phyloP scores from a whole-genome alignment of 2,113 vertebrate genomes.

The Halcyon senegalensis region DNA sequence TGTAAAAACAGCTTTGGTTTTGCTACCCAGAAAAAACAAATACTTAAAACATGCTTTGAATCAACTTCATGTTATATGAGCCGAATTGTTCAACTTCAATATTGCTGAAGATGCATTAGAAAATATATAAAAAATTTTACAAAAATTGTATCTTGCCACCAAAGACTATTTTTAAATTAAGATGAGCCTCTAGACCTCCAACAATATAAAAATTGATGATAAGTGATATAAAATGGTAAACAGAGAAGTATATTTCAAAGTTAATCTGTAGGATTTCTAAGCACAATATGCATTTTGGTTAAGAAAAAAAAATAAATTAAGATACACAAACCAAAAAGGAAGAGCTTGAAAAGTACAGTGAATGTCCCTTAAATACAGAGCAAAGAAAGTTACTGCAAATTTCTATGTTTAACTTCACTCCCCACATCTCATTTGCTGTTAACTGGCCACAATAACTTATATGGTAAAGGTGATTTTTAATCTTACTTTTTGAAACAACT shows the following conservation, averaged over 20 bases:
- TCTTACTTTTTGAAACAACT: neutral
- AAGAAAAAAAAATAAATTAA: neutral
- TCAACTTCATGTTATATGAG: neutral
- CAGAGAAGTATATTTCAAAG: neutral
- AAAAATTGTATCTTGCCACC: neutral
- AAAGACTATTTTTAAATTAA: neutral
- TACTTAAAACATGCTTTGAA: neutral
- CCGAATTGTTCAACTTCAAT: neutral
- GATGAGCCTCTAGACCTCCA: neutral
- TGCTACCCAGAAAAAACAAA: neutral
- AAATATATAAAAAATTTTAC: neutral
- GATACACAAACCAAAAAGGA: neutral
- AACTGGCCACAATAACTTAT: neutral
- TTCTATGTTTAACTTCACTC: neutral
- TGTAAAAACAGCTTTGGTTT: neutral
- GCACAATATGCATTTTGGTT: neutral
- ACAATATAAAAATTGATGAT: neutral
- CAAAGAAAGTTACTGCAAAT: neutral
- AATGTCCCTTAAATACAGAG: neutral
- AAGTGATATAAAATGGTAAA: neutral
- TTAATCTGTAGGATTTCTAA: neutral
- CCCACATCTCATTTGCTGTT: neutral
- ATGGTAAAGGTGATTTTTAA: neutral
- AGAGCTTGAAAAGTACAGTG: neutral
- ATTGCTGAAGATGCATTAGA: neutral